Evolutionary conservation across 2,888 invertebrate genomes (phyloP), one percentile per base, ranked within the genome.

Genomic region (Alviniconcha strummeri): DNA sequence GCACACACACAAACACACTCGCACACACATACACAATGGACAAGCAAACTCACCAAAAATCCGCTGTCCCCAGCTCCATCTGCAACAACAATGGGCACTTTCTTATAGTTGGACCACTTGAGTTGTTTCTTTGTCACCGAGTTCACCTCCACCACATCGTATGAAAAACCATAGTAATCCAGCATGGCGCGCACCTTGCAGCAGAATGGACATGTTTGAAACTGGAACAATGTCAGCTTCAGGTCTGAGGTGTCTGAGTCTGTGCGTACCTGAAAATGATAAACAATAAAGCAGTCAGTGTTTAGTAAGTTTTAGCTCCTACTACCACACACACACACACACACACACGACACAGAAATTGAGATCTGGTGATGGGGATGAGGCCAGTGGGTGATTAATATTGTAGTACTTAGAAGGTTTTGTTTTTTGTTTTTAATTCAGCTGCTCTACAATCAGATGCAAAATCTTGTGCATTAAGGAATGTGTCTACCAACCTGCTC

Each of bases 121-220:
- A 98, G 96, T 89, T 98, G 97, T 89, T 96, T 96, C 52, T 98
- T 95, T 0, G 98, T 95, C 0, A 99, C 98, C 13, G 99, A 98
- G 94, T 99, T 98, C 0, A 99, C 99, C 95, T 99, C 99, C 5
- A 99, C 97, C 9, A 99, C 95, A 89, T 99, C 97, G 93, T 99
- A 99, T 0, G 97, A 97, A 84, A 99, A 95, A 1, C 99, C 98
- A 93, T 96, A 96, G 90, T 96, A 98, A 94, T 99, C 99, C 15
- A 99, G 95, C 57, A 90, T 90, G 6, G 94, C 92, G 54, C 94
- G 85, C 6, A 92, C 93, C 95, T 99, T 99, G 92, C 98, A 98
- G 94, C 99, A 99, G 94, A 99, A 99, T 0, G 99, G 99, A 92
- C 99, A 99, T 0, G 98, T 98, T 91, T 98, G 97, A 93, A 98